Evolutionary conservation across 2,888 invertebrate genomes (phyloP).

Genomic region (Keiferia lycopersicella): DNA sequence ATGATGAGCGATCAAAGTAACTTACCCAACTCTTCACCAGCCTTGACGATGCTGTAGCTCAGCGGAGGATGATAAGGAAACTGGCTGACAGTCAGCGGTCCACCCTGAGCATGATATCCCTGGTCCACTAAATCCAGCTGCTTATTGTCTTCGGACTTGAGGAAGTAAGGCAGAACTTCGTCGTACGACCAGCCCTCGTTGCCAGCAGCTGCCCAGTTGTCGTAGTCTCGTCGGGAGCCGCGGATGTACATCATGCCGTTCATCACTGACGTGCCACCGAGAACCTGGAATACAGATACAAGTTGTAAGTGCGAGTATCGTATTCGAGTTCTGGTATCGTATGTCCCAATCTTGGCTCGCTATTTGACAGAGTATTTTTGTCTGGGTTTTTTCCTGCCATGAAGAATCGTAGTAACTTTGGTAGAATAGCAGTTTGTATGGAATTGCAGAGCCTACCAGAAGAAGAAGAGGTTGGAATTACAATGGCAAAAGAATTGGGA

Average conservation of each 20-base stretch:
- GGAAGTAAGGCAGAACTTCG: conserved; percentile 94
- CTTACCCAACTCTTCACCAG: conserved; percentile 87
- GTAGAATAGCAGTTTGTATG: too few species aligned
- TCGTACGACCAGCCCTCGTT: conserved; percentile 95
- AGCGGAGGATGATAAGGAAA: conserved; percentile 94
- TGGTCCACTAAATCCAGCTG: conserved; percentile 85
- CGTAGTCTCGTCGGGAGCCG: conserved; percentile 92
- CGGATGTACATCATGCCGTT: conserved; percentile 98
- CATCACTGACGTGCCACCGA: conserved; percentile 95
- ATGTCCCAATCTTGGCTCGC: too few species aligned
- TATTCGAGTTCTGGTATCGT: too few species aligned
- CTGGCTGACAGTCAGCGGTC: conserved; percentile 88
- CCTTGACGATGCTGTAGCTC: conserved; percentile 88
- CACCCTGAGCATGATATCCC: conserved; percentile 89
- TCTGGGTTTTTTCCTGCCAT: too few species aligned
- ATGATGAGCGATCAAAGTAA: too few species aligned
- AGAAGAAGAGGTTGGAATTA: too few species aligned
- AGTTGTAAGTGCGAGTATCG: neutral
- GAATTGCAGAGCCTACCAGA: too few species aligned
- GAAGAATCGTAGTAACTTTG: too few species aligned
- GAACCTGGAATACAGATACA: conserved; percentile 77
- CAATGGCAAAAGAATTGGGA: too few species aligned
- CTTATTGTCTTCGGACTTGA: conserved; percentile 92
- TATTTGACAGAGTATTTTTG: too few species aligned
- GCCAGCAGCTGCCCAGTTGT: conserved; percentile 92